Conservation (phyloP, 1,140 invertebrate species). For the Mamestra configurata region DNA sequence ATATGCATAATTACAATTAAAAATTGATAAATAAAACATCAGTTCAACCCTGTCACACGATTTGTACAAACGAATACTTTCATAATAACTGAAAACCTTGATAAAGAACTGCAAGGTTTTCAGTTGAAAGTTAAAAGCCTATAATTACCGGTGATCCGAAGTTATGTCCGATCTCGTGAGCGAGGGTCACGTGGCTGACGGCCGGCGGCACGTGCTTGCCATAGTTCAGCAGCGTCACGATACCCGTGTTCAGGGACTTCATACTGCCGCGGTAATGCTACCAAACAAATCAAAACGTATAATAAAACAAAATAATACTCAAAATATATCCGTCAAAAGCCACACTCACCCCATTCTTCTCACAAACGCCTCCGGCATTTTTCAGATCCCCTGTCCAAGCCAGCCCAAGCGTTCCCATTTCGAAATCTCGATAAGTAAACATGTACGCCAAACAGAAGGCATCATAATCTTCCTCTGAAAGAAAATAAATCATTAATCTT, state of each 20-base stretch:
- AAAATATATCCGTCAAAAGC: neutral
- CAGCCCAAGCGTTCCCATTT: conserved; percentile 98
- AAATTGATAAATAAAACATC: neutral
- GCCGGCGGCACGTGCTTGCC: conserved; percentile 99
- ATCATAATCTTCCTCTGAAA: conserved; percentile 97
- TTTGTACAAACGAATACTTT: neutral
- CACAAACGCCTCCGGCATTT: conserved; percentile 97
- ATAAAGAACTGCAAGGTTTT: neutral
- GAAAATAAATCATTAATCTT: conserved; percentile 22
- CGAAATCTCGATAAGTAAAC: conserved; percentile 99
- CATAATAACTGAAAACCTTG: neutral
- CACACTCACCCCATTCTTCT: conserved; percentile 95
- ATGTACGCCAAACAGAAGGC: conserved; percentile 99
- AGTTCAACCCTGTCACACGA: neutral
- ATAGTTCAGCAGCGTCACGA: conserved; percentile 99
- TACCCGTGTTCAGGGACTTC: conserved; percentile 99
- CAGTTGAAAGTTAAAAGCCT: neutral
- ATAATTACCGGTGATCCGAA: conserved; percentile 95
- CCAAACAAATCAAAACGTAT: conserved; percentile 29
- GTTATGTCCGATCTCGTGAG: conserved; percentile 99
- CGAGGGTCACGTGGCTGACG: conserved; percentile 99
- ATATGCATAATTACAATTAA: no score
- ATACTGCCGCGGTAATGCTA: conserved; percentile 97
- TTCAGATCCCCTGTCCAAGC: conserved; percentile 99
- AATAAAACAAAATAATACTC: neutral